Conservation (phyloP, 2,797 vertebrate species). For the Threskiornis aethiopicus region DNA sequence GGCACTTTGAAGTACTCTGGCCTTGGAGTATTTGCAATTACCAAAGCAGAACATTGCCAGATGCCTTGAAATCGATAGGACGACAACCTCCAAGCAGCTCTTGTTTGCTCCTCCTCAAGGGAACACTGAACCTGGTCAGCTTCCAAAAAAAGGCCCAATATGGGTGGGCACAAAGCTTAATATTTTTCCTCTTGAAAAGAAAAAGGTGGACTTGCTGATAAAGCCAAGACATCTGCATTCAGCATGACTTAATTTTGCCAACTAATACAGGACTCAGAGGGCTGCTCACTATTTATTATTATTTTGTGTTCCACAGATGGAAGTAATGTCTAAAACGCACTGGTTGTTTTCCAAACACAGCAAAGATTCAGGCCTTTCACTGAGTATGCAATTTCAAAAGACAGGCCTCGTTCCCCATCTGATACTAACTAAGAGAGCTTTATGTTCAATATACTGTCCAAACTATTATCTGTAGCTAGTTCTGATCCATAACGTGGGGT, state of each 20-base stretch:
- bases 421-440: neutral
- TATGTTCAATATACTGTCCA: neutral
- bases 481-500: neutral
- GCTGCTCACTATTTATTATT: neutral
- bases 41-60: constrained; percentile 3
- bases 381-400: neutral
- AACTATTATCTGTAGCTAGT: neutral
- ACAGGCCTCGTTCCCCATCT: neutral
- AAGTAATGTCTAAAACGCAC: neutral
- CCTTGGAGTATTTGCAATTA: neutral
- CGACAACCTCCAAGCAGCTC: neutral
- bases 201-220: neutral
- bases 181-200: neutral
- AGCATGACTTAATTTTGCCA: neutral
- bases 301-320: constrained; percentile 33
- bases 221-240: constrained; percentile 31
- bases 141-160: neutral
- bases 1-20: neutral
- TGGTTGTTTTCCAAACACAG: constrained; percentile 16
- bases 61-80: constrained; percentile 1
- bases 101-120: neutral
- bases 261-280: neutral
- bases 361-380: neutral
- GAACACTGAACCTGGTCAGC: neutral
- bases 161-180: constrained; percentile 8